Percentiles rank a stretch among this genome's conserved stretches.
phyloP scores from a whole-genome alignment of 2,797 vertebrate species.

The Onychomys leucogaster region DNA sequence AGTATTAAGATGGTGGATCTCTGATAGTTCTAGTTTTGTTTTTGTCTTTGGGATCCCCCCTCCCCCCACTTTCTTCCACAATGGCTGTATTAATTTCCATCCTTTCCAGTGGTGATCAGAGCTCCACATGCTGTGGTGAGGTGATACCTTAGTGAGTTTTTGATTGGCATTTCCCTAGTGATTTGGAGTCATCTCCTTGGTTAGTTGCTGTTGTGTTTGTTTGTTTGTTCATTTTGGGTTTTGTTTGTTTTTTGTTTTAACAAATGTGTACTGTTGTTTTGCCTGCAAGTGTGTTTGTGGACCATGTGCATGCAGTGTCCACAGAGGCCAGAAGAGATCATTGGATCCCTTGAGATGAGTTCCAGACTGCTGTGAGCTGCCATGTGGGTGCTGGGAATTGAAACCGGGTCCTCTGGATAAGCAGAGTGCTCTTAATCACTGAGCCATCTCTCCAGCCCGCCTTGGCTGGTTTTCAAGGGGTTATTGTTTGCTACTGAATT shows the following conservation, averaged over 20 bases:
- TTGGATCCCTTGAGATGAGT: neutral
- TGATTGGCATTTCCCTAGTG: neutral
- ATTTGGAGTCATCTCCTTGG: neutral
- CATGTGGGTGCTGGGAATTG: neutral
- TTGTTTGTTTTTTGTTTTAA: neutral
- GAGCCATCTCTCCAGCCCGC: neutral
- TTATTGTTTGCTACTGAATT: neutral
- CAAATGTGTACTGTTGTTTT: neutral
- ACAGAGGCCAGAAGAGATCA: neutral
- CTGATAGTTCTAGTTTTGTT: neutral
- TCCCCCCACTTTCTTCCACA: neutral
- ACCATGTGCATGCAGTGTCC: too few species aligned
- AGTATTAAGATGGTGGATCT: neutral
- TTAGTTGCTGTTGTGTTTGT: neutral
- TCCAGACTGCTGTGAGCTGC: neutral
- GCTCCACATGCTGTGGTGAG: neutral
- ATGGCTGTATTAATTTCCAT: neutral
- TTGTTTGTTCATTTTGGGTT: neutral
- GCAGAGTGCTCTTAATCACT: neutral
- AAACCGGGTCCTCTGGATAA: neutral
- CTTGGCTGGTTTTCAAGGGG: neutral
- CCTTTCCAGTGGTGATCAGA: neutral
- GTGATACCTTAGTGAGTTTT: neutral
- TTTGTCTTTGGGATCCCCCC: neutral
- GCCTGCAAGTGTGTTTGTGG: neutral